phyloP scores from a whole-genome alignment of 2,113 vertebrate species.

The Origma solitaria region DNA sequence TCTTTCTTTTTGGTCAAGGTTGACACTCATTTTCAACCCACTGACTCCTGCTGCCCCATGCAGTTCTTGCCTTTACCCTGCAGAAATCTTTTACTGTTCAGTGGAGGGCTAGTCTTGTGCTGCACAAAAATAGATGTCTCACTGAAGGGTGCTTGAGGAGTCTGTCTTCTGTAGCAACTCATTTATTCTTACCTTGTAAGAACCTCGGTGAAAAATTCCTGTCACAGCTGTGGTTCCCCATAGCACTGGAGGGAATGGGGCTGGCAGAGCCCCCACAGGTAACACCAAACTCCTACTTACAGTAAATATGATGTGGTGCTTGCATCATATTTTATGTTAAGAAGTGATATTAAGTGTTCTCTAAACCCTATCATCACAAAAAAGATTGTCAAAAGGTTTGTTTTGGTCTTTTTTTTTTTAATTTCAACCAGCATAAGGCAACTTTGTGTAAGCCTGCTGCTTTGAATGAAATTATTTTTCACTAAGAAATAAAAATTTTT shows the following conservation, averaged over 20 bases:
- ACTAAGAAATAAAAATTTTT: not conserved
- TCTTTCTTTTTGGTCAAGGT: not conserved
- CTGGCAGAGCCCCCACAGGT: not conserved
- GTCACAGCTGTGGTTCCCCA: not conserved
- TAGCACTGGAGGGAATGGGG: not conserved
- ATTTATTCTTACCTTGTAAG: not conserved
- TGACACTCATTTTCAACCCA: not conserved
- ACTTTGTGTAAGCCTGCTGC: not conserved
- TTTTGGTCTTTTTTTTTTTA: fast-evolving
- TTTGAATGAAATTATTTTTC: not conserved
- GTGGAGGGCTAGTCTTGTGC: not conserved
- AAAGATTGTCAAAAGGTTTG: not conserved
- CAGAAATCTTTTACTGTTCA: not conserved
- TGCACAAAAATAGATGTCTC: not conserved
- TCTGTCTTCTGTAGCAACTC: not conserved
- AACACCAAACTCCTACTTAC: not conserved
- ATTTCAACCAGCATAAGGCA: not conserved
- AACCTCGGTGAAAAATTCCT: not conserved
- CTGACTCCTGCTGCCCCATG: fast-evolving
- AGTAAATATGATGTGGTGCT: too few relatives aligned
- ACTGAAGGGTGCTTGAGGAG: not conserved
- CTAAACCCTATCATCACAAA: not conserved
- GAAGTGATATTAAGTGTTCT: not conserved
- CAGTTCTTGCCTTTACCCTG: not conserved
- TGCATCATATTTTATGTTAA: too few relatives aligned